Evolutionary conservation across 2,113 vertebrate genomes (phyloP).

Genomic region (Candoia aspera): DNA sequence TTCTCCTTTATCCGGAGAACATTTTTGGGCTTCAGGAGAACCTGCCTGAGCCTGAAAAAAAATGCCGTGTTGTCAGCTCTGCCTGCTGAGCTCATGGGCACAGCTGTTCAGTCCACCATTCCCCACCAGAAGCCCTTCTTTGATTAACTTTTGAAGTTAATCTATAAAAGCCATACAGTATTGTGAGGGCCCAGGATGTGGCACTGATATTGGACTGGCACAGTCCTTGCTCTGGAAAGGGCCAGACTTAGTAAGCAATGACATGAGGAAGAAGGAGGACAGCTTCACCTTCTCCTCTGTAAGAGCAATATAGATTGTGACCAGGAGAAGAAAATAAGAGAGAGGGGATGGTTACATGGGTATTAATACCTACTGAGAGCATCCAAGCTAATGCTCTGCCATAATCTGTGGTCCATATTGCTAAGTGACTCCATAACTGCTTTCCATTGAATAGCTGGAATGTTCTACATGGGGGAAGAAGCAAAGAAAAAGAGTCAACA

Average conservation of each 20-base stretch:
- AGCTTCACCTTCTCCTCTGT: too few relatives aligned
- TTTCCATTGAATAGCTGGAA: background rate
- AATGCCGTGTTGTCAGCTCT: too few relatives aligned
- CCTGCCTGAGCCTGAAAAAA: too few relatives aligned
- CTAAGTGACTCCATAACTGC: background rate
- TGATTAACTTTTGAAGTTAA: background rate
- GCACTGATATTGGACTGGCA: background rate
- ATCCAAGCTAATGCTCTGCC: background rate
- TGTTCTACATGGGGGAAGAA: background rate
- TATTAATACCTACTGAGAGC: background rate
- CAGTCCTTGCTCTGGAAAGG: background rate
- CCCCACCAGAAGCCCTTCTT: too few relatives aligned
- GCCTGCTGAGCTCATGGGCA: too few relatives aligned
- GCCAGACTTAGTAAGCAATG: background rate
- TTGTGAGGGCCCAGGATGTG: background rate
- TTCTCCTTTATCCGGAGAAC: too few relatives aligned
- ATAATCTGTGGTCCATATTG: background rate
- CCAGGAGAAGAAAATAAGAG: background rate
- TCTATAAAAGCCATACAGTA: background rate
- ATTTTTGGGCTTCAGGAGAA: too few relatives aligned
- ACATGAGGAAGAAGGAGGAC: background rate
- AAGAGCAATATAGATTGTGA: background rate
- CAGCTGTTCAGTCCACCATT: too few relatives aligned
- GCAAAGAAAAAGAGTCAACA: background rate
- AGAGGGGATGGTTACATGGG: background rate